phyloP scores from a whole-genome alignment of 2,888 invertebrate species.

The Rhodophaea formosa region DNA sequence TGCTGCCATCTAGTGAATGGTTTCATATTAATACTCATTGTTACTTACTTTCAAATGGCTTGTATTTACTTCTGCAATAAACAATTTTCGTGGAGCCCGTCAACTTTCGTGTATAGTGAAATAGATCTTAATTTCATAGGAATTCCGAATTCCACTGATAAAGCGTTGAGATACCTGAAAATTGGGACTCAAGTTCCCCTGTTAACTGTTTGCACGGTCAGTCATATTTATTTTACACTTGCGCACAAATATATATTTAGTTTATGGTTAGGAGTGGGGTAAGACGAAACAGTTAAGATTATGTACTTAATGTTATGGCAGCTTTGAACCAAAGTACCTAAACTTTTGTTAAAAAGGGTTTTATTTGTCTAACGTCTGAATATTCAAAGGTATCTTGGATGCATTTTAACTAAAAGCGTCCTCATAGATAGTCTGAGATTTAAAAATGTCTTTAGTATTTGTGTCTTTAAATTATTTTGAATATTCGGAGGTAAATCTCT shows the following conservation, averaged over 20 bases:
- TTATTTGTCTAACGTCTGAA: no score
- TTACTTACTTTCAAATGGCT: not conserved
- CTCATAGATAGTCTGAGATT: no score
- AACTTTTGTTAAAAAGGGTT: slow-evolving; percentile 7
- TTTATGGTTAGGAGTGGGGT: not conserved
- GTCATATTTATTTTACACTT: slow-evolving; percentile 33
- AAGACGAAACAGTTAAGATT: slow-evolving; percentile 20
- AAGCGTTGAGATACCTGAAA: slow-evolving; percentile 46
- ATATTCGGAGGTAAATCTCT: no score
- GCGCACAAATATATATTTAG: slow-evolving; percentile 14
- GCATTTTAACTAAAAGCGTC: no score
- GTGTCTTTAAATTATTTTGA: no score
- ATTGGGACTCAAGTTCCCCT: slow-evolving; percentile 27
- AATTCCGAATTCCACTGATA: slow-evolving; percentile 23
- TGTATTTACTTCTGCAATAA: not conserved
- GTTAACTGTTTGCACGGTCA: slow-evolving; percentile 39
- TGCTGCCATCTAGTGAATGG: not conserved
- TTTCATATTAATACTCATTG: not conserved
- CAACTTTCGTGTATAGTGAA: slow-evolving; percentile 19
- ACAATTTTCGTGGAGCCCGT: slow-evolving; percentile 8
- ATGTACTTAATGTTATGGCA: slow-evolving; percentile 8
- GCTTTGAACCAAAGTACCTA: slow-evolving; percentile 7
- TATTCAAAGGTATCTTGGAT: no score
- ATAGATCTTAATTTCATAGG: slow-evolving; percentile 14
- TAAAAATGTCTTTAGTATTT: no score